Evolutionary conservation across 2,113 vertebrate genomes (phyloP).

Genomic region (Hoplias malabaricus): DNA sequence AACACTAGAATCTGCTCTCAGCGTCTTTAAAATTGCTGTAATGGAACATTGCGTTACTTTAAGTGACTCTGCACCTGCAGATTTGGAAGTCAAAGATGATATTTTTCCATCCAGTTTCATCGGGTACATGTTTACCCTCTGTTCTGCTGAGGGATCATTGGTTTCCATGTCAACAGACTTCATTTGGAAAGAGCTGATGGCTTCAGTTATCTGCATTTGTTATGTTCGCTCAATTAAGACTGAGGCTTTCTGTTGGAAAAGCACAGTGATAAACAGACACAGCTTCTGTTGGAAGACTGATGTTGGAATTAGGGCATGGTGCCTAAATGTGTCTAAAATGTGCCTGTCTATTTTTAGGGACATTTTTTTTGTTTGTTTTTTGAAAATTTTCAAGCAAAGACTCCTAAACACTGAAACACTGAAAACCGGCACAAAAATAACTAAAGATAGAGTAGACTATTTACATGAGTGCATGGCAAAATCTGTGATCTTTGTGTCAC

Average conservation of each 20-base stretch:
- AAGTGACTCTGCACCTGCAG: not conserved
- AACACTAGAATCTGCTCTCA: not conserved
- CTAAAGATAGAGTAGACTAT: no score
- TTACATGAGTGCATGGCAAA: no score
- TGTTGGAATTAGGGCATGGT: not conserved
- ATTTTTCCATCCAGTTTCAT: not conserved
- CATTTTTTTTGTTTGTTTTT: no score
- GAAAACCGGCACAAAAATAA: no score
- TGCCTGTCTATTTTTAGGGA: no score
- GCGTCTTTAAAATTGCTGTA: not conserved
- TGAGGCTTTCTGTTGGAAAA: not conserved
- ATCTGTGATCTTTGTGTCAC: no score
- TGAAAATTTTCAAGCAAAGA: no score
- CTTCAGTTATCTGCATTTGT: not conserved
- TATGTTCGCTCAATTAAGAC: not conserved
- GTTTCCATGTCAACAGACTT: conserved; percentile 35
- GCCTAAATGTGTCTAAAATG: no score
- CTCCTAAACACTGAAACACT: no score
- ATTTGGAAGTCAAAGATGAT: not conserved
- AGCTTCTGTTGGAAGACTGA: not conserved
- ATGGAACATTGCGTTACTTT: not conserved
- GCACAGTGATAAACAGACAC: not conserved
- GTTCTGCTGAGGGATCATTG: conserved; percentile 14
- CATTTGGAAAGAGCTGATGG: conserved; percentile 10
- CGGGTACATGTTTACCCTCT: not conserved